These are phyloP conservation scores for Drosophila guanche DNA, from an alignment of 1,140 invertebrate genomes.

Conservation along the genomic window DNA sequence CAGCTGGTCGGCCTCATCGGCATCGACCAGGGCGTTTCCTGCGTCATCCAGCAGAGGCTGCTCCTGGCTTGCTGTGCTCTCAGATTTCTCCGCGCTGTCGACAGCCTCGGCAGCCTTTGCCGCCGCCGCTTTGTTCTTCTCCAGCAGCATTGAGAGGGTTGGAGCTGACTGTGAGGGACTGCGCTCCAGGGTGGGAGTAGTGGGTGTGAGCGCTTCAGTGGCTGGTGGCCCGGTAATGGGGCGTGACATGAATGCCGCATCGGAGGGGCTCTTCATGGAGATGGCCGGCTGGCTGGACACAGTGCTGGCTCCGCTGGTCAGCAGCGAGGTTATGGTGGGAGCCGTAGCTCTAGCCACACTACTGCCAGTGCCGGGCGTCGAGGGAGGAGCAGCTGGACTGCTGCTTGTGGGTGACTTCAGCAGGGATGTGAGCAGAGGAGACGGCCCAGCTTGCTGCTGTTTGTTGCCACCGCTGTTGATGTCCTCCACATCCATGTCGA, in stretches of 20 bases:
- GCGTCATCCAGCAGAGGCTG: slow-evolving; percentile 25
- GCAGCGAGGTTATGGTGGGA: slow-evolving; percentile 78
- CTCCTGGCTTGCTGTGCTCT: slow-evolving; percentile 16
- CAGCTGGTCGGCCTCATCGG: slow-evolving; percentile 66
- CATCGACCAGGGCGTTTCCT: slow-evolving; percentile 13
- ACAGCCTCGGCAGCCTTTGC: slow-evolving; percentile 54
- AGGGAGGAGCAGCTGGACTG: slow-evolving; percentile 34
- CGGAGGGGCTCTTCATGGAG: slow-evolving; percentile 56
- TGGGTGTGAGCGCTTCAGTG: slow-evolving; percentile 16
- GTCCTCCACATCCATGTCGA: slow-evolving; percentile 81
- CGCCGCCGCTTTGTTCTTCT: slow-evolving; percentile 85
- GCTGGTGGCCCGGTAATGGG: slow-evolving; percentile 67
- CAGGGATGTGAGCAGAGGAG: slow-evolving; percentile 92
- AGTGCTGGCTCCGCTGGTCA: slow-evolving; percentile 47
- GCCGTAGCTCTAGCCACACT: slow-evolving; percentile 72
- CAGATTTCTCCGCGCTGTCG: neutral
- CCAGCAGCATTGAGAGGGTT: slow-evolving; percentile 87
- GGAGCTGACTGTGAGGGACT: slow-evolving; percentile 87
- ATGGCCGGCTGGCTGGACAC: slow-evolving; percentile 70
- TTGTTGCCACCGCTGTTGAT: slow-evolving; percentile 46
- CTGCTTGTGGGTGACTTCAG: slow-evolving; percentile 89
- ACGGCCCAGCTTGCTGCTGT: slow-evolving; percentile 80
- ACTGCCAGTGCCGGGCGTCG: slow-evolving; percentile 17
- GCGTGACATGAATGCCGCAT: slow-evolving; percentile 59
- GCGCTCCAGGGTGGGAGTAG: slow-evolving; percentile 31